Base-by-base conservation (phyloP, 2,888 invertebrate genomes). In the Cybosia mesomella region DNA sequence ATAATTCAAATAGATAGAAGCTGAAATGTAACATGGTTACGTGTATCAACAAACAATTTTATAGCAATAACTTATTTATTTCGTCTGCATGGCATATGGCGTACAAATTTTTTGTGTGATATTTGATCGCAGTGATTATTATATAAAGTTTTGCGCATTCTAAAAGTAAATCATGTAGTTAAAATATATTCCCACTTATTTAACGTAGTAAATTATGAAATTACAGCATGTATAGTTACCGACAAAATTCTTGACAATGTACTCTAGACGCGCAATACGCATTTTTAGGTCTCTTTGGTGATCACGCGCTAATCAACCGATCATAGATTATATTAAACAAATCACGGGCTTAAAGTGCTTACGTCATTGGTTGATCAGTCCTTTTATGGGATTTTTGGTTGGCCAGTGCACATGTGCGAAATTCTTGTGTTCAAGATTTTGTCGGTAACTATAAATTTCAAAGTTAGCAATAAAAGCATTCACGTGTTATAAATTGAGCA, bases 401-500 rank as follows among this genome's bases (percentile, higher is more conserved):
- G n/a, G n/a, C n/a, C n/a, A n/a, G n/a, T n/a, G n/a, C n/a, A n/a
- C n/a, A 28, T 28, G 28, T 5, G 28, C 28, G 28, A 28, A 28
- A 4, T 28, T 28, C 28, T 28, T 5, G 28, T 28, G n/a, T n/a
- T n/a, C n/a, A 28, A 28, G 5, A 28, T 4, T 4, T 4, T 28
- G 5, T 5, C 18, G 49, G 18, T 8, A 2, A 18, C 49, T 49
- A 36, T 65, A 64, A 58, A 71, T 43, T 61, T 76, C 65, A 64
- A 72, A 67, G 73, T 72, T 68, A 64, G 73, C 71, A 71, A 68
- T 74, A 71, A 8, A 77, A 74, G 81, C 85, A 87, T 86, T 88
- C 82, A 82, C 85, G 81, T 83, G 71, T 83, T 32, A 76, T 71
- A 53, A 68, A 76, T 81, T 85, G 85, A 86, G 85, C 87, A 73